Evolutionary conservation across 2,888 invertebrate species (phyloP).

Genomic region (Acrocyrtus sp.): DNA sequence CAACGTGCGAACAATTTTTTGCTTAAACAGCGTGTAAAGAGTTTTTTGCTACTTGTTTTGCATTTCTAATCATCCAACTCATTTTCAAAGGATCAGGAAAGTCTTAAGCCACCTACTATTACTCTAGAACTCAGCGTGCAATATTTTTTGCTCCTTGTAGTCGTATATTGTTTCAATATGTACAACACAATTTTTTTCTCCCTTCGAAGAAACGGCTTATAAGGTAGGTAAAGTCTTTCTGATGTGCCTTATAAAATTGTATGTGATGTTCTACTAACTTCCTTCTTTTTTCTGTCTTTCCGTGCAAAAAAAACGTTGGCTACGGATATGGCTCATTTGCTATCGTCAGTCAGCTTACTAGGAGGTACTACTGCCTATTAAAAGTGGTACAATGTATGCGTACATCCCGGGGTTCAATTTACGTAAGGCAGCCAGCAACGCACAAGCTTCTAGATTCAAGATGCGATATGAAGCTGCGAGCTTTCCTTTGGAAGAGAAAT

Average conservation of each 20-base stretch:
- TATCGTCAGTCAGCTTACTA: background rate
- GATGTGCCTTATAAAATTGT: too few relatives aligned
- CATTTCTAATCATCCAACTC: conserved; percentile 2
- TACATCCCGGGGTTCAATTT: too few relatives aligned
- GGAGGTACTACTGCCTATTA: background rate
- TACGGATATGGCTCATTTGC: conserved; percentile 23
- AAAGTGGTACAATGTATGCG: background rate
- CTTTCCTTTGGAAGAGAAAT: background rate
- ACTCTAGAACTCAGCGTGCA: too few relatives aligned
- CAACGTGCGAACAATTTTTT: too few relatives aligned
- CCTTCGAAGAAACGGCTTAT: too few relatives aligned
- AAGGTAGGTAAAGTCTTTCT: too few relatives aligned
- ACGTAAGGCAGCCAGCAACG: background rate
- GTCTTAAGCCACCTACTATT: background rate
- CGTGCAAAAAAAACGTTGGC: background rate
- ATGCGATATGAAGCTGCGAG: background rate
- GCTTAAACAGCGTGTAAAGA: too few relatives aligned
- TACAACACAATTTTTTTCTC: too few relatives aligned
- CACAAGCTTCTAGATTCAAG: background rate
- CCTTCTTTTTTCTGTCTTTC: conserved; percentile 9
- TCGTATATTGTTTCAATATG: too few relatives aligned
- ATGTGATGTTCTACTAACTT: conserved; percentile 35
- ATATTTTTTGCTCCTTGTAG: too few relatives aligned
- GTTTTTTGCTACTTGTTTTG: background rate
- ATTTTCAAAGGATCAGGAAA: conserved; percentile 1